A percentile compares a stretch with the other conserved stretches of the same genome.
Conservation (phyloP, 2,797 vertebrate species). For the Helicolenus hilgendorfi region DNA sequence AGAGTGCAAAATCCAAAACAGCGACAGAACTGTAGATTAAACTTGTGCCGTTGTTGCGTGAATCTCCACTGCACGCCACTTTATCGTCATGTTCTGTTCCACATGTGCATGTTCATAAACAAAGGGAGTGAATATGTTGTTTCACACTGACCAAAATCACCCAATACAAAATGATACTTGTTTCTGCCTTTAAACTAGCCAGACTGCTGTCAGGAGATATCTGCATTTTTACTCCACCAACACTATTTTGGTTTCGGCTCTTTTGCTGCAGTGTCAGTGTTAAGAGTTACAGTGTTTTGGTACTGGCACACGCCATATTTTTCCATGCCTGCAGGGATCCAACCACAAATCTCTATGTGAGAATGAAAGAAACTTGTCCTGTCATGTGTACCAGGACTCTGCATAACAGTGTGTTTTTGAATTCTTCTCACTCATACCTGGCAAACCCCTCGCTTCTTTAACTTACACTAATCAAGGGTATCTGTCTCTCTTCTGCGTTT, state of each 20-base stretch:
- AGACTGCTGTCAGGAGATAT: neutral
- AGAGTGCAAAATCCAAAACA: neutral
- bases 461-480: neutral
- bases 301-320: neutral
- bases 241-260: neutral
- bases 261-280: neutral
- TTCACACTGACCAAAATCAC: neutral
- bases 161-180: neutral
- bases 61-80: neutral
- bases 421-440: neutral
- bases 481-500: slow-evolving; percentile 11
- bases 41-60: neutral
- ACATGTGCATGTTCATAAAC: neutral
- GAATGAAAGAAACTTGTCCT: neutral
- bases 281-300: neutral
- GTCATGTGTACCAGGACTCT: neutral
- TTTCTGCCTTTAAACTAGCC: neutral
- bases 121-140: neutral
- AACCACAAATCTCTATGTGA: neutral
- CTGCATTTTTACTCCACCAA: neutral
- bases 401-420: neutral
- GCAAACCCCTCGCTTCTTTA: neutral
- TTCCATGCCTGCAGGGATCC: neutral
- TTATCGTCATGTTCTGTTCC: neutral
- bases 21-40: neutral